phyloP scores from a whole-genome alignment of 2,888 invertebrate genomes.

The Beris chalybata region DNA sequence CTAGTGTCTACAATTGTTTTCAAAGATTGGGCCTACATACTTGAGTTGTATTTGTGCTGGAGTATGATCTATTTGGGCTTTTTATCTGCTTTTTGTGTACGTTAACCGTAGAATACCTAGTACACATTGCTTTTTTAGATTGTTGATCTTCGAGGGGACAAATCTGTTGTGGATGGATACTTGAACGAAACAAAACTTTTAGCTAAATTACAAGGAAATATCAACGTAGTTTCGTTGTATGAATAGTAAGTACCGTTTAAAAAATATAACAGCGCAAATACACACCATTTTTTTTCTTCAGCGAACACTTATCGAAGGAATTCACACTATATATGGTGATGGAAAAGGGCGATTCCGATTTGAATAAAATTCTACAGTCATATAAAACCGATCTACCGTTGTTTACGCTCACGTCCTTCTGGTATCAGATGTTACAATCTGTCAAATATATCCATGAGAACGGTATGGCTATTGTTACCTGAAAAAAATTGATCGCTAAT shows the following conservation, averaged over 20 bases:
- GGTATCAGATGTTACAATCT: constrained; percentile 91
- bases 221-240: constrained; percentile 80
- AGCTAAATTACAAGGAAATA: constrained; percentile 76
- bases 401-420: constrained; percentile 83
- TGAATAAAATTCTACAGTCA: constrained; percentile 73
- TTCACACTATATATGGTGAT: constrained; percentile 80
- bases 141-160: constrained; percentile 77
- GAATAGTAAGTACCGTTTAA: constrained; percentile 74
- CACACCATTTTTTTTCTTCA: constrained; percentile 49
- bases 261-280: not conserved
- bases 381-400: constrained; percentile 65
- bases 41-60: too few species aligned
- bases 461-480: constrained; percentile 56
- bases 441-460: constrained; percentile 88
- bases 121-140: constrained; percentile 63
- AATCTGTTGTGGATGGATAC: constrained; percentile 73
- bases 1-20: too few species aligned
- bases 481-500: constrained; percentile 19
- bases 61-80: too few species aligned
- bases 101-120: not conserved
- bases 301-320: constrained; percentile 69
- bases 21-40: too few species aligned
- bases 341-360: constrained; percentile 91
- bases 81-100: too few species aligned
- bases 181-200: constrained; percentile 87